Evolutionary conservation across 2,888 invertebrate genomes (phyloP).

Genomic region (Drosophila subquinaria): DNA sequence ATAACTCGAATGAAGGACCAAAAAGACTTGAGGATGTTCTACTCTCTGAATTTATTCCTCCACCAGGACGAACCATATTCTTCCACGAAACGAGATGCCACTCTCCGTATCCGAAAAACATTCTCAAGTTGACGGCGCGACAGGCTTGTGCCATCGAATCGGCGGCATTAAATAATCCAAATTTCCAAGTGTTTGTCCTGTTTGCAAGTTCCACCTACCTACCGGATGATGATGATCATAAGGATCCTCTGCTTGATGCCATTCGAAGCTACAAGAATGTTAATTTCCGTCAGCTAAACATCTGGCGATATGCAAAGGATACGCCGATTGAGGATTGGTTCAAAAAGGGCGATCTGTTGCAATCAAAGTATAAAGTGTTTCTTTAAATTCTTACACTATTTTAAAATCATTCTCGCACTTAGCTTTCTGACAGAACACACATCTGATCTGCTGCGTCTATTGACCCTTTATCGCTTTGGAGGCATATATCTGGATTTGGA

Average conservation of each 20-base stretch:
- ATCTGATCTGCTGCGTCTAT: slow-evolving; percentile 82
- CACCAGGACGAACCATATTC: neutral
- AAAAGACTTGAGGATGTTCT: neutral
- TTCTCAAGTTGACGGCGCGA: slow-evolving; percentile 75
- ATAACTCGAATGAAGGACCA: neutral
- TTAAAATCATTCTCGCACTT: neutral
- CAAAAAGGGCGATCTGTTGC: neutral
- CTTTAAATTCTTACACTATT: neutral
- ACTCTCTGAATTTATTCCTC: neutral
- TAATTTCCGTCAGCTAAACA: slow-evolving; percentile 6
- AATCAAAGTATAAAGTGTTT: neutral
- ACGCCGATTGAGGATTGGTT: slow-evolving; percentile 13
- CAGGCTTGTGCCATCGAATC: slow-evolving; percentile 85
- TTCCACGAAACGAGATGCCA: slow-evolving; percentile 10
- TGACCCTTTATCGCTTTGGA: slow-evolving; percentile 90
- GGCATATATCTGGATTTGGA: slow-evolving; percentile 92
- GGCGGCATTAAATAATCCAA: slow-evolving; percentile 83
- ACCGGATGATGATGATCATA: neutral
- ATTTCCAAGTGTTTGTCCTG: slow-evolving; percentile 80
- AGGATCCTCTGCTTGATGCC: slow-evolving; percentile 61
- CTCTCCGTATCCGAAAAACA: neutral
- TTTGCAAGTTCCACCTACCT: slow-evolving; percentile 80
- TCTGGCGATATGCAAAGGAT: slow-evolving; percentile 6
- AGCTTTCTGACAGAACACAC: slow-evolving; percentile 70
- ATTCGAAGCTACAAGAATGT: slow-evolving; percentile 21